Conservation (phyloP, 2,888 invertebrate species). For the Sialis fuliginosa region DNA sequence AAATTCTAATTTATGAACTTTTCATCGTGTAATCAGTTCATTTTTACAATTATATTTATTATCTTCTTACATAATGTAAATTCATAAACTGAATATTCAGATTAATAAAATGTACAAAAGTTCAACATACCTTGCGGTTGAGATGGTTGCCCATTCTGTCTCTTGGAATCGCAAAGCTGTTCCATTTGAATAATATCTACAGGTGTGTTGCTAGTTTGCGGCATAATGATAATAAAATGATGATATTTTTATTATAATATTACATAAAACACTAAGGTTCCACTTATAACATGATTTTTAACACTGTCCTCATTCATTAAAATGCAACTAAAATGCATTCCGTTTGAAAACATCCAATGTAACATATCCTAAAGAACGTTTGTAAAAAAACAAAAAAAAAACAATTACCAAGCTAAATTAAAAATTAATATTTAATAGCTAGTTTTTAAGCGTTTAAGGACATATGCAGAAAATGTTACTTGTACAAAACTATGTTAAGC, state of each 20-base stretch:
- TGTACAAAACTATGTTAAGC: no score
- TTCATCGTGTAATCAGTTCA: neutral
- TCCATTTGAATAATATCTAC: slow-evolving; percentile 44
- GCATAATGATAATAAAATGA: slow-evolving; percentile 6
- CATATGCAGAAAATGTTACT: no score
- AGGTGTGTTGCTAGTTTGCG: slow-evolving; percentile 10
- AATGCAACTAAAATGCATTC: no score
- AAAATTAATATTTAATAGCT: no score
- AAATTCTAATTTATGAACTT: neutral
- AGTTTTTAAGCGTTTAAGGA: no score
- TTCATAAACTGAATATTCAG: neutral
- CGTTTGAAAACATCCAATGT: no score
- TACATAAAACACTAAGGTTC: no score
- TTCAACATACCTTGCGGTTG: slow-evolving; percentile 30
- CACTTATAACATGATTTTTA: no score
- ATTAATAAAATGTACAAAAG: neutral
- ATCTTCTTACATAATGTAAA: neutral
- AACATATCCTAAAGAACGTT: no score
- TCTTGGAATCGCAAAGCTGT: slow-evolving; percentile 42
- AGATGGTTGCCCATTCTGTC: slow-evolving; percentile 36
- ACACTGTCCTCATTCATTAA: no score
- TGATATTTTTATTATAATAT: neutral
- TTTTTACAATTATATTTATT: neutral
- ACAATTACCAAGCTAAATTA: no score
- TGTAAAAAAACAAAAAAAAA: no score